These are phyloP conservation scores for Mastomys natalensis DNA, from an alignment of 2,113 vertebrate genomes.

Conservation along the genomic window DNA sequence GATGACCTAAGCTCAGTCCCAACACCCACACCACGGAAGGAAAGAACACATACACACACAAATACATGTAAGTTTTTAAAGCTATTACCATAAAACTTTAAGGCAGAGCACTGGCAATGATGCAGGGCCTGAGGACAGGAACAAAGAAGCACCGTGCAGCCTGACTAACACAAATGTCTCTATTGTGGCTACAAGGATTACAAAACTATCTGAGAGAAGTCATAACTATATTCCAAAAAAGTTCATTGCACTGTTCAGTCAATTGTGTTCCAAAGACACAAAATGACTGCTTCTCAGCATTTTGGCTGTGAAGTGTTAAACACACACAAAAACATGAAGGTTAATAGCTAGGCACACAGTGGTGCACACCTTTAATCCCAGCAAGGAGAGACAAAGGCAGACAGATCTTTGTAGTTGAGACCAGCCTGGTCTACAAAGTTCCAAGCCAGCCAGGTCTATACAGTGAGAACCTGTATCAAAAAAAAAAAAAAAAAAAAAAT, in stretches of 20 bases:
- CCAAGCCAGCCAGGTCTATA: not conserved
- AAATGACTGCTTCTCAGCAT: not conserved
- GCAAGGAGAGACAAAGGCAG: not conserved
- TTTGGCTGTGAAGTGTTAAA: not conserved
- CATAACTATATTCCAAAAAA: not conserved
- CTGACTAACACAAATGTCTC: not conserved
- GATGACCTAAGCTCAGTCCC: not conserved
- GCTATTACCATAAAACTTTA: not conserved
- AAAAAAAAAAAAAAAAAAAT: not conserved
- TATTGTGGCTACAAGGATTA: not conserved
- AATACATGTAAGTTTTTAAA: not conserved
- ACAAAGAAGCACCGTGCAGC: not conserved
- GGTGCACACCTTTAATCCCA: not conserved
- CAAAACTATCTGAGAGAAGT: not conserved
- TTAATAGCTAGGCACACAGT: not conserved
- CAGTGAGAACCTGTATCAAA: not conserved
- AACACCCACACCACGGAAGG: not conserved
- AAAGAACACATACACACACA: not conserved
- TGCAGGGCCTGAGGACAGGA: not conserved
- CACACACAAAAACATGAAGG: not conserved
- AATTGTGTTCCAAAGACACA: not conserved
- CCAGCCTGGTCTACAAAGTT: not conserved
- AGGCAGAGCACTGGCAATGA: not conserved
- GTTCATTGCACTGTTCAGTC: not conserved
- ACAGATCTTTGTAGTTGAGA: not conserved